These are phyloP conservation scores for Cynoglossus semilaevis DNA, from an alignment of 2,113 vertebrate species.

Conservation along the genomic window DNA sequence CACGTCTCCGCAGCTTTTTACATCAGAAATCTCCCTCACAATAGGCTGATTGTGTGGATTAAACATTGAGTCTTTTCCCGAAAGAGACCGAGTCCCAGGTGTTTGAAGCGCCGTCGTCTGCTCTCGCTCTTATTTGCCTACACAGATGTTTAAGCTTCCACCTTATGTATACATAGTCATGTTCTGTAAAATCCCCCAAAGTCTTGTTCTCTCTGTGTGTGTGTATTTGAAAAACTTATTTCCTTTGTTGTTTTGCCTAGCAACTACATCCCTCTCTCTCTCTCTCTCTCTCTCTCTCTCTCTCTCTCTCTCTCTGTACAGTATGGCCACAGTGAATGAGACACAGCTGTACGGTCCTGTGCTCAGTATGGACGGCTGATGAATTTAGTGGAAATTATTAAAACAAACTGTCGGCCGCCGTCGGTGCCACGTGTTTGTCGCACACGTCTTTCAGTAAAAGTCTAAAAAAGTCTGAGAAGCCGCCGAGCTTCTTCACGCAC, in stretches of 20 bases:
- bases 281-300: constrained; percentile 8
- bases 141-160: constrained; percentile 69
- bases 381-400: constrained; percentile 63
- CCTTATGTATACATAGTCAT: constrained; percentile 40
- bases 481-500: constrained; percentile 39
- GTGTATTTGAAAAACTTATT: constrained; percentile 15
- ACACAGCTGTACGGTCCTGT: constrained; percentile 55
- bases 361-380: constrained; percentile 61
- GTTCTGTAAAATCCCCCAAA: constrained; percentile 61
- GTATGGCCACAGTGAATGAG: constrained; percentile 58
- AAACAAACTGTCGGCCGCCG: constrained; percentile 62
- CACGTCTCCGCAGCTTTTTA: constrained; percentile 5
- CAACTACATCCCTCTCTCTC: background rate
- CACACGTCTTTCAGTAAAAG: constrained; percentile 67
- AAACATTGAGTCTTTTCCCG: constrained; percentile 28
- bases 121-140: constrained; percentile 67
- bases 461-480: constrained; percentile 60
- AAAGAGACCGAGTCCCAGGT: constrained; percentile 58
- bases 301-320: constrained; percentile 10
- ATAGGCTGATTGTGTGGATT: constrained; percentile 36
- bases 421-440: constrained; percentile 24
- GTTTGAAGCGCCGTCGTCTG: constrained; percentile 30
- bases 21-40: constrained; percentile 2
- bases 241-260: constrained; percentile 11
- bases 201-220: background rate